Conservation (phyloP, 1,140 invertebrate species). For the Lycorma delicatula region DNA sequence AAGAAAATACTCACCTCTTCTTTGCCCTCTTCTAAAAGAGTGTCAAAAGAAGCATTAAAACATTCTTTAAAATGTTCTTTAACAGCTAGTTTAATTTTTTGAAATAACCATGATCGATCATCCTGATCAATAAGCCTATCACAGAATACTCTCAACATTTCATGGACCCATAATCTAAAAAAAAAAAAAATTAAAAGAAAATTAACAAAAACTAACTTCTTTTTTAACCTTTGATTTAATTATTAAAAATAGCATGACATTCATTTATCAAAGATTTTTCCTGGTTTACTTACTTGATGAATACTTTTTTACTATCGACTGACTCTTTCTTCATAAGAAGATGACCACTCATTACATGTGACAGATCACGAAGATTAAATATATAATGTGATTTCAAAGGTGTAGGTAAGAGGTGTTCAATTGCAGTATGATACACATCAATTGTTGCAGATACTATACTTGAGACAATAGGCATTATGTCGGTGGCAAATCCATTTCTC, state of each 20-base stretch:
- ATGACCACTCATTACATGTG: constrained; percentile 76
- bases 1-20: constrained; percentile 5
- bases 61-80: constrained; percentile 55
- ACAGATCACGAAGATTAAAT: constrained; percentile 85
- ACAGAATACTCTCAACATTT: constrained; percentile 81
- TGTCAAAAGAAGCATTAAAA: constrained; percentile 53
- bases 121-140: constrained; percentile 70
- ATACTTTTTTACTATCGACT: constrained; percentile 47
- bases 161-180: constrained; percentile 77
- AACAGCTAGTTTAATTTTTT: constrained; percentile 53
- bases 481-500: constrained; percentile 67
- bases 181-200: neutral
- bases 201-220: neutral
- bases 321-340: constrained; percentile 74
- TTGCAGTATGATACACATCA: constrained; percentile 64
- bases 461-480: constrained; percentile 58
- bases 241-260: neutral
- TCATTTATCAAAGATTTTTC: constrained; percentile 36
- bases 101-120: constrained; percentile 70
- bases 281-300: constrained; percentile 35
- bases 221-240: neutral
- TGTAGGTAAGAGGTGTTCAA: constrained; percentile 64
- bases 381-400: constrained; percentile 86
- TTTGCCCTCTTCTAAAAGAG: constrained; percentile 31
- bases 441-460: constrained; percentile 70